phyloP scores from a whole-genome alignment of 2,797 vertebrate genomes.

The Cichlasoma orientale region DNA sequence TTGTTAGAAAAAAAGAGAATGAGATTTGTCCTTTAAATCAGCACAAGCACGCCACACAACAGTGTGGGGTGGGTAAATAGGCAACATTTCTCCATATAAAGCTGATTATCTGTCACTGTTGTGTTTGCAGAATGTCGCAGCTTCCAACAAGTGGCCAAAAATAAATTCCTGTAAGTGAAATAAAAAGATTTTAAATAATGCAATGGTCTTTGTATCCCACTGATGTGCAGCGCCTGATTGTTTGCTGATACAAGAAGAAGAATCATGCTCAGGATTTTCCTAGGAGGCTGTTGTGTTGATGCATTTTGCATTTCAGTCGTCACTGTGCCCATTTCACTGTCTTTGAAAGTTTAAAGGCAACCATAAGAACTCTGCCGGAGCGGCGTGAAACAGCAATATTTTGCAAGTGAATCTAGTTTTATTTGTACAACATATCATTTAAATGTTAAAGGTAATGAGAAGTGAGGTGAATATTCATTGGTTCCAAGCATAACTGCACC shows the following conservation, averaged over 20 bases:
- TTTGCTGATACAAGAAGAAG: background rate
- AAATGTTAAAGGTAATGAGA: background rate
- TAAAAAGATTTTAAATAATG: background rate
- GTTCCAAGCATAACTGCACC: conserved; percentile 29
- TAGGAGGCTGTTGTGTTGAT: background rate
- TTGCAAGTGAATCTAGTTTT: background rate
- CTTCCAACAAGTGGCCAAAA: background rate
- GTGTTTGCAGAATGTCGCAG: background rate
- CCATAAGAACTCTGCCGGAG: background rate
- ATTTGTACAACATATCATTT: background rate
- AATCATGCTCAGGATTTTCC: background rate
- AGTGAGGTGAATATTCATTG: conserved; percentile 1
- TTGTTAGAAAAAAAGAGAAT: background rate
- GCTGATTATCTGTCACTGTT: background rate
- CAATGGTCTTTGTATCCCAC: background rate
- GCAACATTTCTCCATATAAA: background rate
- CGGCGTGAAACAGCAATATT: background rate
- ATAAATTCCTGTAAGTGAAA: background rate
- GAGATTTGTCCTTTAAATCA: background rate
- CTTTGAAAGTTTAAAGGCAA: background rate
- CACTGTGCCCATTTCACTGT: background rate
- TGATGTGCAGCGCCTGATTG: background rate
- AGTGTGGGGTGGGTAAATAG: background rate
- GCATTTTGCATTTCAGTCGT: background rate
- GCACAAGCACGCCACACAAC: background rate